These are phyloP conservation scores for Anoplophora glabripennis DNA, from an alignment of 1,140 invertebrate species.

Conservation along the genomic window DNA sequence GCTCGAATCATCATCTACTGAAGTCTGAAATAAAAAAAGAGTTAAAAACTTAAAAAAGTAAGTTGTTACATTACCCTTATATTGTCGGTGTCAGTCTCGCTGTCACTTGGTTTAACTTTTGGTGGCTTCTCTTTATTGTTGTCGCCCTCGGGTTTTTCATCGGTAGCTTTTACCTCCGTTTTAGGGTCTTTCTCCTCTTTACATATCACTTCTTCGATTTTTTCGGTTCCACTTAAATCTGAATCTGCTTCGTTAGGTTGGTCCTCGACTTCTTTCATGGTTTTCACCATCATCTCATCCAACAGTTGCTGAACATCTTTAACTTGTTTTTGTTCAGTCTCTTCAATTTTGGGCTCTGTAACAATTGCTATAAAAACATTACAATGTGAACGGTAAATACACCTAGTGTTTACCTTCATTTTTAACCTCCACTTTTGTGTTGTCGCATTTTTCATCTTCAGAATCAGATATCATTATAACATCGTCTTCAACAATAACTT, in stretches of 20 bases:
- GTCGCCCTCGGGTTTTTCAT: not conserved
- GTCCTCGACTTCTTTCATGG: constrained; percentile 46
- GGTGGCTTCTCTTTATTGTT: not conserved
- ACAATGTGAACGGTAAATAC: not conserved
- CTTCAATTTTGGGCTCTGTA: too few relatives aligned
- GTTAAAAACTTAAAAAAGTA: constrained; percentile 1
- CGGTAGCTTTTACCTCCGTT: constrained; percentile 6
- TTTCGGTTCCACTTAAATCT: constrained; percentile 35
- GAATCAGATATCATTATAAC: constrained; percentile 45
- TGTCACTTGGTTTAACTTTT: constrained; percentile 22
- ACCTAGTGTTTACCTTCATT: not conserved
- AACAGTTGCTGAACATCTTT: constrained; percentile 52
- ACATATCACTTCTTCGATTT: constrained; percentile 17
- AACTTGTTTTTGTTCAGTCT: not conserved
- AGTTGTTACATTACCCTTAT: constrained; percentile 29
- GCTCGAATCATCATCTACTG: constrained; percentile 32
- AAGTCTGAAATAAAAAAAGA: constrained; percentile 25
- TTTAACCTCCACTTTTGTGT: not conserved
- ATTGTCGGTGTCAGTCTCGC: constrained; percentile 26
- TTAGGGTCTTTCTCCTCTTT: constrained; percentile 18
- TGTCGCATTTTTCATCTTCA: constrained; percentile 36
- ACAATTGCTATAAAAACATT: too few relatives aligned
- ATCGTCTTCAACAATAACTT: constrained; percentile 20
- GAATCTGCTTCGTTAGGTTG: constrained; percentile 32
- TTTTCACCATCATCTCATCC: constrained; percentile 52